Evolutionary conservation across 2,888 invertebrate genomes (phyloP).

Genomic region (Brenthis daphne): DNA sequence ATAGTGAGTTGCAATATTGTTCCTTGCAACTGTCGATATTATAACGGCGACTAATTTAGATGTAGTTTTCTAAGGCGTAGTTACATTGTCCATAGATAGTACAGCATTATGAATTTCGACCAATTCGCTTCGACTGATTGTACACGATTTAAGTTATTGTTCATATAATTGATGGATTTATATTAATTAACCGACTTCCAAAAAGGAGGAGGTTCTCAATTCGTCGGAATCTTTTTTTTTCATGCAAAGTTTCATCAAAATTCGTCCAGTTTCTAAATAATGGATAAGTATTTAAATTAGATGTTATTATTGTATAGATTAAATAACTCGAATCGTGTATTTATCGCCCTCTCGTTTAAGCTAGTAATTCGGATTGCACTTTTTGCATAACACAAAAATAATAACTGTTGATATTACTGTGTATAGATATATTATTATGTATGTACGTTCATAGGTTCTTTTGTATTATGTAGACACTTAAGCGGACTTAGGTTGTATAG

Average conservation of each 20-base stretch:
- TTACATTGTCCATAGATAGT: slow-evolving; percentile 50
- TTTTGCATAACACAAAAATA: slow-evolving; percentile 69
- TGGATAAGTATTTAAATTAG: background rate
- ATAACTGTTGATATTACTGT: slow-evolving; percentile 73
- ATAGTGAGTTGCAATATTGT: slow-evolving; percentile 40
- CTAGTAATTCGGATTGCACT: slow-evolving; percentile 60
- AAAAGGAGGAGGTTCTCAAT: too few species aligned
- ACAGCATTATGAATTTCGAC: slow-evolving; percentile 50
- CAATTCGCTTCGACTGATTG: slow-evolving; percentile 54
- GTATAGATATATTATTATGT: slow-evolving; percentile 71
- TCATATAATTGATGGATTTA: too few species aligned
- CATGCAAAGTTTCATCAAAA: background rate
- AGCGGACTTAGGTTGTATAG: slow-evolving; percentile 50
- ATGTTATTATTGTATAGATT: slow-evolving; percentile 6
- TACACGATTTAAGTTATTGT: slow-evolving; percentile 37
- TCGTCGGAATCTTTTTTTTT: background rate
- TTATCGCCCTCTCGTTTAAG: slow-evolving; percentile 33
- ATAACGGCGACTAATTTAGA: slow-evolving; percentile 52
- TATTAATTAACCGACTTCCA: too few species aligned
- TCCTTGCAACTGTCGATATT: slow-evolving; percentile 41
- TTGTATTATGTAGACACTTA: slow-evolving; percentile 34
- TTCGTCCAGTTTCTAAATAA: slow-evolving; percentile 1
- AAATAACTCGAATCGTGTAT: slow-evolving; percentile 37
- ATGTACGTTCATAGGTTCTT: slow-evolving; percentile 42
- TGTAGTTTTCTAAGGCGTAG: slow-evolving; percentile 50